phyloP scores from a whole-genome alignment of 2,113 vertebrate genomes.

The Nymphicus hollandicus region DNA sequence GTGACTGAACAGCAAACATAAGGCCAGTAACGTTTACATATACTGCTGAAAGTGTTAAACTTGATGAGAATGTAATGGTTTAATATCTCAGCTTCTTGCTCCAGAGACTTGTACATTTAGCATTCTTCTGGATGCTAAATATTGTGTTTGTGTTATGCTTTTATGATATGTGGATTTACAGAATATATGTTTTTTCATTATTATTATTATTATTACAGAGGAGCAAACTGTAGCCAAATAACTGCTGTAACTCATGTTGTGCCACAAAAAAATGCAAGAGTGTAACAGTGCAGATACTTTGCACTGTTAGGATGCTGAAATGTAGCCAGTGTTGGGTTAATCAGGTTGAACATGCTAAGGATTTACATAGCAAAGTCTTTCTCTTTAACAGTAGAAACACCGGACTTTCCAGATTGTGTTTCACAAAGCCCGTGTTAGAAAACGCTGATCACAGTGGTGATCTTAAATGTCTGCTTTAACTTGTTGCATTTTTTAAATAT shows the following conservation, averaged over 20 bases:
- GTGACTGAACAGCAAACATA: not conserved
- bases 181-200: not conserved
- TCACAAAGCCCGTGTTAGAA: not conserved
- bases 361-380: not conserved
- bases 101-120: not conserved
- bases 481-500: not conserved
- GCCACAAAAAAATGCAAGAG: not conserved
- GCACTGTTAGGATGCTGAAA: not conserved
- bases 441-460: not conserved
- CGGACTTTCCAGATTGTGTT: not conserved
- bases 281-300: not conserved
- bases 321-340: not conserved
- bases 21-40: not conserved
- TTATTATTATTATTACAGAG: not conserved
- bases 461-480: not conserved
- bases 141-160: not conserved
- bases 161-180: not conserved
- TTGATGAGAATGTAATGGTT: not conserved
- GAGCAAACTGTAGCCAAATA: not conserved
- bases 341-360: not conserved
- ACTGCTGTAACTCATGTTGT: not conserved
- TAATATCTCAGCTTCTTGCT: not conserved
- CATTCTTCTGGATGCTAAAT: not conserved
- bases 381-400: not conserved
- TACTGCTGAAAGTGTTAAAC: not conserved